Base-by-base conservation (phyloP, 1,140 invertebrate species). In the Whitmania pigra region DNA sequence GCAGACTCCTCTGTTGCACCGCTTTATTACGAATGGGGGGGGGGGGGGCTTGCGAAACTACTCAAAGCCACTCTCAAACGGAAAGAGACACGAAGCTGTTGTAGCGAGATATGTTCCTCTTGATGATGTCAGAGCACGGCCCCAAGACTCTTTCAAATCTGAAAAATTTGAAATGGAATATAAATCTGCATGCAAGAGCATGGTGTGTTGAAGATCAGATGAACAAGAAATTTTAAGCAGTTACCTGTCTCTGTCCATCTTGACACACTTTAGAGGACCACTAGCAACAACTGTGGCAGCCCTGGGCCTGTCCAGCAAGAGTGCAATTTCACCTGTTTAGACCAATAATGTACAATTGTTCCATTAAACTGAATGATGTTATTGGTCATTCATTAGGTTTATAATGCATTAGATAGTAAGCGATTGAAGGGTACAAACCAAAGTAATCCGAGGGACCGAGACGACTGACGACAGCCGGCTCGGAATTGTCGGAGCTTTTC, bases 21-120 rank as follows among this genome's bases (percentile, higher is more conserved):
- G 3, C 43, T 17, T 49, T 17, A 49, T 15, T 49, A 17, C 9
- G 15, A 15, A 17, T 49, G 43, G 13, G 2, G 43, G 13, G 5
- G 43, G 43, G 13, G 2, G 43, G 13, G 5, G 43, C 43, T 0
- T 1, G 9, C 13, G 43, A 17, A 49, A 49, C 43, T 49, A 4
- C 15, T 13, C 43, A 49, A 17, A 13, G 43, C 13, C 3, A n/a
- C 20, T 13, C 25, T 63, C 20, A 73, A 11, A 73, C 68, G 18
- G 67, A 69, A 53, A 97, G 86, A 72, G 93, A 95, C 76, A 99
- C 95, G 81, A 95, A 97, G 83, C 94, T 97, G 85, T 98, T 97
- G 85, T 99, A 99, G 82, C 98, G 93, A 76, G 93, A 92, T 79
- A 99, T 97, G 84, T 99, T 99, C 81, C 96, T 87, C 84, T 99